Base-by-base conservation (phyloP, 2,113 vertebrate species). In the Callionymus lyra region DNA sequence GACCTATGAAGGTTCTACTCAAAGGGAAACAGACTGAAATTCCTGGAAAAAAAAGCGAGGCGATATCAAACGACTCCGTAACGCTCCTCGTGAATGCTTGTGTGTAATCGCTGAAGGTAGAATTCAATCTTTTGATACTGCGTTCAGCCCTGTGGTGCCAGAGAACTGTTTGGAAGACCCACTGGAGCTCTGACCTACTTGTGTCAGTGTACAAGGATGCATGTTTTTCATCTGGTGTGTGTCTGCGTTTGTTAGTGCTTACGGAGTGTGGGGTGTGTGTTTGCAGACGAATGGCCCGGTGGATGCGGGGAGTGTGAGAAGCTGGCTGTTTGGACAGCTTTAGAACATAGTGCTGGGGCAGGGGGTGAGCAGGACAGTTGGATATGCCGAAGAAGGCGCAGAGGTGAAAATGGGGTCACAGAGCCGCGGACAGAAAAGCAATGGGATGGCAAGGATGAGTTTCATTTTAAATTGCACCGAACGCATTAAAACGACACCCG, bases 301-400 rank as follows among this genome's bases (percentile, higher is more conserved):
- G 75, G 65, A 73, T 15, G n/a, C n/a, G 15, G 42, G 54, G 67
- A 72, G 71, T 75, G 65, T 79, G 75, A 79, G 77, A 80, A 75
- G 61, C 70, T 70, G 61, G 56, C 55, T 81, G 78, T 81, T 78
- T 82, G 70, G 78, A 82, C 78, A 77, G 76, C 72, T 79, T 82
- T 77, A 59, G 65, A 73, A 40, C 58, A 56, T 63, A 67, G 40
- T 56, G 53, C 36, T 57, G 68, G 56, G 58, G 53, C 59, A 68
- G 59, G 61, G 71, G 67, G 63, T 55, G 46, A 53, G 50, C 16
- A 2, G 65, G 55, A 42, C 56, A 59, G 53, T 52, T 73, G 64
- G 60, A 54, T 51, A 50, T 65, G 60, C n/a, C 38, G 60, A 50
- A 19, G 47, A 68, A 50, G n/a, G 38, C 41, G 50, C 6, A 36